Evolutionary conservation across 1,140 invertebrate species (phyloP), one percentile per base, ranked within the genome.

Genomic region (Calephelis virginiensis): DNA sequence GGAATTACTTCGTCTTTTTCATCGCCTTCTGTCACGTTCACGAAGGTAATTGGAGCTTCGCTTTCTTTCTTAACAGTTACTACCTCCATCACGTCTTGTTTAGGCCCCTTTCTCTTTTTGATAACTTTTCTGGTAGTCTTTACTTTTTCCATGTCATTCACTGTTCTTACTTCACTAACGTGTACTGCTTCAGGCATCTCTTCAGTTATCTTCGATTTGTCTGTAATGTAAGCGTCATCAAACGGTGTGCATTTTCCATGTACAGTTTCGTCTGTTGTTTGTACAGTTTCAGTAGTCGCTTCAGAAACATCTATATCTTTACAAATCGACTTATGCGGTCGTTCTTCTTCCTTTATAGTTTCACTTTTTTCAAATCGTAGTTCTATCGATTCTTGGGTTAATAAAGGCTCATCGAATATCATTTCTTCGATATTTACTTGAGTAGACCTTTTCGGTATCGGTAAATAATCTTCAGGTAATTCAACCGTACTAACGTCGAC

Each of bases 51-150:
- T 6, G 28, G 14, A n/a, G 38, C 45, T 49, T 61, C 46, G 3
- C 48, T 46, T 6, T 49, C 45, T 11, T 47, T 37, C 0, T 38
- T 46, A 1, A n/a, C n/a, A 7, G 9, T 14, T 0, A 1, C 6
- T 17, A 46, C 53, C 13, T 66, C 64, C 5, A 40, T n/a, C 0
- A 59, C 17, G 10, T 49, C 45, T n/a, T 28, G 43, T 8, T 48
- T 14, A 8, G n/a, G 6, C 0, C 11, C 37, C n/a, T 5, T 38
- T n/a, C 13, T 14, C 38, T 5, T 37, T 5, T 48, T 43, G 46
- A 13, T 47, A 28, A 14, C 13, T 63, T 8, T 38, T 82, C 88
- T 71, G 83, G 40, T 43, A 43, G 40, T 43, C 40, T 43, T 88
- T 0, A 80, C 85, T 53, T 80, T 11, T 8, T 28, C 43, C 7